phyloP scores from a whole-genome alignment of 2,888 invertebrate species.

The Neria commutata region DNA sequence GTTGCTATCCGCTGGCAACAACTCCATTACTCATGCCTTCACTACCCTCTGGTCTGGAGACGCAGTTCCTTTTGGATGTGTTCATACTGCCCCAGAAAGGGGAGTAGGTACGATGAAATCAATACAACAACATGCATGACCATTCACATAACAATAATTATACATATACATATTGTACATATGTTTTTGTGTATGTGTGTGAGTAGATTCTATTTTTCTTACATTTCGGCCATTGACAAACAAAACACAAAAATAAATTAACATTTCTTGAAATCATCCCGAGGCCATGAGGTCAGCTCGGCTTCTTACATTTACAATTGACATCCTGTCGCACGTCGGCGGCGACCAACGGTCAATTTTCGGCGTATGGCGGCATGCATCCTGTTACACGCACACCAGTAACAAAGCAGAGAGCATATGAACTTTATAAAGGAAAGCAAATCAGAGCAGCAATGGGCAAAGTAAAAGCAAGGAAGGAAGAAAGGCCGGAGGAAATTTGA shows the following conservation, averaged over 20 bases:
- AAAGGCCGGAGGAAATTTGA: neutral
- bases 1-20: neutral
- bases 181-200: no score
- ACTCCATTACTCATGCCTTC: neutral
- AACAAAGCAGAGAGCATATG: no score
- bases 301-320: neutral
- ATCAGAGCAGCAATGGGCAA: no score
- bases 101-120: no score
- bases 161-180: no score
- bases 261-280: neutral
- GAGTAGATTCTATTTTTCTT: slow-evolving; percentile 2
- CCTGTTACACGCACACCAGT: neutral
- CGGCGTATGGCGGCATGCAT: neutral
- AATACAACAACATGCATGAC: no score
- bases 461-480: neutral
- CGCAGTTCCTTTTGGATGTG: no score
- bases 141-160: slow-evolving; percentile 1
- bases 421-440: no score
- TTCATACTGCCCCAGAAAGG: no score
- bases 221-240: neutral
- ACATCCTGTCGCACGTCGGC: neutral
- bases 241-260: neutral
- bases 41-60: no score
- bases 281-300: neutral
- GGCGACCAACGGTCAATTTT: neutral